Evolutionary conservation across 2,888 invertebrate genomes (phyloP).

Genomic region (Phytoseiulus persimilis): DNA sequence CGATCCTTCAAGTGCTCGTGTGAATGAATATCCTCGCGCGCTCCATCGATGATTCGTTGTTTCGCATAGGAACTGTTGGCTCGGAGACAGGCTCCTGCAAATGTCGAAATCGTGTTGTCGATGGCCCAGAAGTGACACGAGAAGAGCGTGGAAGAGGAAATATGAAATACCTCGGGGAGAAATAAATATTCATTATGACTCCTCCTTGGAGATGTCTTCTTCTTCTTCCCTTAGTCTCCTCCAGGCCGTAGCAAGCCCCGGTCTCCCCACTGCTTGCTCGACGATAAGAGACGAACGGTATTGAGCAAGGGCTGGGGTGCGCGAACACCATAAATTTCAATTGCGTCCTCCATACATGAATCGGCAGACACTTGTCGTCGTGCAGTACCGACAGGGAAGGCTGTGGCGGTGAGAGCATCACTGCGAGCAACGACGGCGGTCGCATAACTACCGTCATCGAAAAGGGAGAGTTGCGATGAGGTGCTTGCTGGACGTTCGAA

Average conservation of each 20-base stretch:
- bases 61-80: neutral
- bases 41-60: neutral
- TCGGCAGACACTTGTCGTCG: neutral
- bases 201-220: neutral
- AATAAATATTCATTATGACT: constrained; percentile 5
- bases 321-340: constrained; percentile 5
- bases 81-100: neutral
- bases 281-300: neutral
- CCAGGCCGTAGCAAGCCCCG: neutral
- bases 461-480: neutral
- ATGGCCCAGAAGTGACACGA: neutral
- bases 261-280: neutral
- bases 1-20: neutral
- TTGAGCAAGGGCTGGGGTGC: neutral
- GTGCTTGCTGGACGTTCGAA: no score
- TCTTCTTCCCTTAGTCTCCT: neutral
- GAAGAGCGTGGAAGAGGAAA: neutral
- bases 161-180: constrained; percentile 5
- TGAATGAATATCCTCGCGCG: neutral
- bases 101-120: neutral
- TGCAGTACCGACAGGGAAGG: neutral
- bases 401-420: neutral
- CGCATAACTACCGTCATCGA: neutral
- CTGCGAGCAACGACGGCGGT: neutral
- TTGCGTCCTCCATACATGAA: neutral